These are phyloP conservation scores for Synergus gifuensis DNA, from an alignment of 2,888 invertebrate genomes.

Conservation along the genomic window DNA sequence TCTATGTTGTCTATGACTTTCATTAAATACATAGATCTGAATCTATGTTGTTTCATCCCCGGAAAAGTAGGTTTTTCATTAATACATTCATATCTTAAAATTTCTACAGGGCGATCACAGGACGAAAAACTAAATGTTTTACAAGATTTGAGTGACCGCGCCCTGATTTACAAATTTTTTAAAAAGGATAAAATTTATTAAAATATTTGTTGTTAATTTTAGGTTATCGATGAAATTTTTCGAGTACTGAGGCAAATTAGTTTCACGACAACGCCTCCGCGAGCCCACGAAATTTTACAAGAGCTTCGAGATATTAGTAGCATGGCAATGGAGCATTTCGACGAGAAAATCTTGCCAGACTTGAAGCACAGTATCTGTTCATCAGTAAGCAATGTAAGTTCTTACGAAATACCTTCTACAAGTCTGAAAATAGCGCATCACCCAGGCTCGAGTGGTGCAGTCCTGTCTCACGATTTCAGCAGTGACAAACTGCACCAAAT, in stretches of 20 bases:
- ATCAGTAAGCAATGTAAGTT: conserved; percentile 67
- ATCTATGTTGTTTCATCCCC: conserved; percentile 94
- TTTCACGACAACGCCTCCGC: conserved; percentile 82
- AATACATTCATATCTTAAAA: neutral
- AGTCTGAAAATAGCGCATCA: conserved; percentile 72
- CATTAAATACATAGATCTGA: conserved; percentile 90
- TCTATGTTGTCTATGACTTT: conserved; percentile 97
- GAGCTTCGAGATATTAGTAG: conserved; percentile 95
- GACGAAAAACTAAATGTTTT: neutral
- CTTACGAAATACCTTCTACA: conserved; percentile 64
- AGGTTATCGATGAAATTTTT: conserved; percentile 94
- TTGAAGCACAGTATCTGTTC: conserved; percentile 75
- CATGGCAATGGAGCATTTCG: conserved; percentile 97
- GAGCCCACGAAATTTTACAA: conserved; percentile 91
- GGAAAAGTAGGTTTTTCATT: conserved; percentile 84
- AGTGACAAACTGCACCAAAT: conserved; percentile 70
- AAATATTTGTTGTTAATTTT: conserved; percentile 54
- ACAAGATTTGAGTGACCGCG: neutral
- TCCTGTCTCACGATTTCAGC: conserved; percentile 65
- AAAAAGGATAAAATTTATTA: conserved; percentile 17
- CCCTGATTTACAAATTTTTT: neutral
- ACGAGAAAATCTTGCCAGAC: conserved; percentile 88
- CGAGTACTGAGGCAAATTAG: conserved; percentile 86
- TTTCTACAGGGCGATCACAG: neutral
- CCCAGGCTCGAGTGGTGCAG: conserved; percentile 51